Percentiles rank a stretch among this genome's conserved stretches.
These are phyloP conservation scores for Drosophila prosaltans DNA, from an alignment of 1,140 invertebrate species.

Conservation along the genomic window DNA sequence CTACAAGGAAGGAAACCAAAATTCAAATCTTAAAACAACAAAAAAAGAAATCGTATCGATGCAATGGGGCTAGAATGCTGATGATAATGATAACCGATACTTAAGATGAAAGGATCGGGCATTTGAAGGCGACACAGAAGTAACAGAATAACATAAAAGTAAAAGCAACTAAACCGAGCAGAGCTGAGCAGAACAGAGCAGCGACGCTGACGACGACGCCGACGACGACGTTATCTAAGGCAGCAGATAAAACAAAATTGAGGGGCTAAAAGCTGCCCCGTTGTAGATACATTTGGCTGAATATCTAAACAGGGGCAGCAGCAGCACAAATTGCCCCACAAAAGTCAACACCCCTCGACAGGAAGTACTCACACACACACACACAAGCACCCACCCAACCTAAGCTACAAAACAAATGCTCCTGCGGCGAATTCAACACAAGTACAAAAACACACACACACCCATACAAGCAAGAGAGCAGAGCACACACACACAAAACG, in stretches of 20 bases:
- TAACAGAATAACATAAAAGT: conserved; percentile 16
- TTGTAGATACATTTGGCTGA: conserved; percentile 68
- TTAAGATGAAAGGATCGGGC: conserved; percentile 18
- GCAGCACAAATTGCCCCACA: conserved; percentile 43
- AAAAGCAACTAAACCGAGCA: conserved; percentile 22
- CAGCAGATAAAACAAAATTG: conserved; percentile 62
- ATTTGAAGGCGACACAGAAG: conserved; percentile 50
- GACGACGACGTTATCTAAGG: conserved; percentile 57
- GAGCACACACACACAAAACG: conserved; percentile 8
- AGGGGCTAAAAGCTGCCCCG: conserved; percentile 48
- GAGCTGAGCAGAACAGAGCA: conserved; percentile 18
- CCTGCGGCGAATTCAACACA: conserved; percentile 70
- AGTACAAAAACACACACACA: neutral
- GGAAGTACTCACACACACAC: conserved; percentile 60
- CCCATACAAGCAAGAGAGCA: conserved; percentile 20
- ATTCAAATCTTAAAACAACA: conserved; percentile 51
- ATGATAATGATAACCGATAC: conserved; percentile 54
- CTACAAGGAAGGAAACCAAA: conserved; percentile 78
- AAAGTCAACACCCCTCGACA: conserved; percentile 68
- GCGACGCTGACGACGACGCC: conserved; percentile 12
- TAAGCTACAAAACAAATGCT: conserved; percentile 37
- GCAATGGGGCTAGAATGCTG: conserved; percentile 42
- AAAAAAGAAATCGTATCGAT: conserved; percentile 36
- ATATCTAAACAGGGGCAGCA: conserved; percentile 74
- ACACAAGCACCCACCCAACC: conserved; percentile 26